Base-by-base conservation (phyloP, 2,888 invertebrate species). In the Gryllus longicercus region DNA sequence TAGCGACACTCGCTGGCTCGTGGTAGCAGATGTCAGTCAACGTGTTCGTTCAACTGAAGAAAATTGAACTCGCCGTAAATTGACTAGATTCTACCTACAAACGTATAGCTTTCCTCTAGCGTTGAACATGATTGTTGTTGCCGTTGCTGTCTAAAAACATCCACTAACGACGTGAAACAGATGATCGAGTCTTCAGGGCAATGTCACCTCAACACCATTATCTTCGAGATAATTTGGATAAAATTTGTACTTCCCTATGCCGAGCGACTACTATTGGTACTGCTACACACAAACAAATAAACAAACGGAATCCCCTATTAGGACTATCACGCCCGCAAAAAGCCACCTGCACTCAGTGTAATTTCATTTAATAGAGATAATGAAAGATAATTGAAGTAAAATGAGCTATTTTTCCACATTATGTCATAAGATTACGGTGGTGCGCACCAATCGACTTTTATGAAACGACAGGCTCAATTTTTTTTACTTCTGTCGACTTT, bases 321-420 rank as follows among this genome's bases (percentile, higher is more conserved):
- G 18, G 63, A 5, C 63, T 63, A 63, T 63, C 63, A 63, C 63
- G 63, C 63, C 63, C 18, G 63, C 63, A 63, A 63, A 63, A 63
- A 63, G 63, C 63, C 63, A 63, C 63, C 63, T 63, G 63, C 18
- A 63, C 63, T 63, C 16, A 18, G 16, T 63, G 63, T 63, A 63
- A 18, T 63, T 63, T 63, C 18, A 63, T 63, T 63, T 63, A 63
- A 63, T 63, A 16, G 63, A 63, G 63, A 63, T 63, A 63, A 63
- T 63, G 63, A 63, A 14, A 63, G 63, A 63, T 63, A 63, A 63
- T 63, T 63, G 63, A 63, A 63, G 63, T 63, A 63, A 63, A 63
- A 63, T 63, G 63, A 63, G 63, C 63, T 63, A 63, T 18, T 63
- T 63, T 63, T 63, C 63, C 18, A 16, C 63, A 63, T 63, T 63